Evolutionary conservation across 2,797 vertebrate species (phyloP), one percentile per base, ranked within the genome.

Genomic region (Denticeps clupeoides): DNA sequence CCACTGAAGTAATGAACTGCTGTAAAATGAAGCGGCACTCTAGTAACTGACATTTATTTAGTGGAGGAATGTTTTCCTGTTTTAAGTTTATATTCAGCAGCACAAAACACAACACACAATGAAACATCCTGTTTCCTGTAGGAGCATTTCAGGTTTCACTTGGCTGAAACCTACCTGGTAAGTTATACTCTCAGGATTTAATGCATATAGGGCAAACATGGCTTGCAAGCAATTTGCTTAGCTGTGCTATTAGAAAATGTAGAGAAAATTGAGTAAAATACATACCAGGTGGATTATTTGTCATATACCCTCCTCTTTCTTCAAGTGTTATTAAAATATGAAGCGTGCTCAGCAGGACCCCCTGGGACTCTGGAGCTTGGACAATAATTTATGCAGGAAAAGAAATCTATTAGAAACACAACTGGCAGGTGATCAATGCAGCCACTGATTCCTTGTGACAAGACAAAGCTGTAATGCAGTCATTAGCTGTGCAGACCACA

Each of bases 351-450:
- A 65, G 64, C 2, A 58, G 59, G 67, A 55, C 28, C 25, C 48
- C 46, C 9, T 4, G 28, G 24, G 53, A 45, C 47, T 49, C 49
- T 10, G 11, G 48, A 27, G 45, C 21, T 3, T 45, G 42, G 28
- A 43, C 35, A 56, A 56, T 74, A 68, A 73, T 73, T 49, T 65
- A 63, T 54, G 52, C 55, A 55, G 24, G 19, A 10, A 38, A 29
- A 40, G 38, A 33, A 55, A 58, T 62, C 61, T 66, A 70, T 74
- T 71, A 67, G 60, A 58, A 69, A 53, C 42, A 51, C 50, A 51
- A 69, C 5, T 70, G 69, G 68, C 64, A 53, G 61, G 60, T 71
- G 71, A 78, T 78, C 74, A 78, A 70, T 75, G 70, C 65, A 47
- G 59, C 51, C 45, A 62, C 61, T 68, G 64, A 73, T 72, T 78